Conservation (phyloP, 2,113 vertebrate genomes). For the Sminthopsis crassicaudata region DNA sequence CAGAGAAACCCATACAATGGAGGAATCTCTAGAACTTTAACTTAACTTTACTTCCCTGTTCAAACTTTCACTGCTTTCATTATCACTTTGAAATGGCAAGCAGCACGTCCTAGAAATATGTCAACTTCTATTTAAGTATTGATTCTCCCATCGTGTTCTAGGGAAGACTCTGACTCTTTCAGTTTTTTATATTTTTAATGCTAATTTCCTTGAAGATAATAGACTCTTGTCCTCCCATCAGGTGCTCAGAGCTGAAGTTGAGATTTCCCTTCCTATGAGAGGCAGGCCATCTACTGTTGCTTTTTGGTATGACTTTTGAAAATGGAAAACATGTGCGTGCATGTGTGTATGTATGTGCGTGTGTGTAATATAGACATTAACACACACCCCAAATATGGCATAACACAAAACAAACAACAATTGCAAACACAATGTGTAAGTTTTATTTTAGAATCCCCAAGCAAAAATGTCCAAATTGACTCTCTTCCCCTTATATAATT, state of each 20-base stretch:
- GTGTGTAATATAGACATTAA: conserved; percentile 13
- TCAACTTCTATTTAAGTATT: conserved; percentile 64
- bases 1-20: conserved; percentile 49
- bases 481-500: background rate
- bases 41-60: conserved; percentile 72
- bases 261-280: conserved; percentile 83
- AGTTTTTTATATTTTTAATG: conserved; percentile 62
- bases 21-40: conserved; percentile 62
- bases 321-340: background rate
- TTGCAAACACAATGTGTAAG: background rate
- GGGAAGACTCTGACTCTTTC: conserved; percentile 70
- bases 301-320: conserved; percentile 81
- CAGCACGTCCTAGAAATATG: conserved; percentile 63
- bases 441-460: background rate
- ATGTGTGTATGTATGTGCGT: background rate
- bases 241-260: conserved; percentile 57
- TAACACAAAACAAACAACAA: conserved; percentile 38
- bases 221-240: conserved; percentile 62
- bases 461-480: background rate
- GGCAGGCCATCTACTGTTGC: conserved; percentile 87
- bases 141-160: conserved; percentile 76
- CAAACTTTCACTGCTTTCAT: conserved; percentile 79
- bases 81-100: conserved; percentile 57
- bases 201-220: conserved; percentile 39
- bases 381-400: background rate